Evolutionary conservation across 2,888 invertebrate species (phyloP).

Genomic region (Phytoseiulus persimilis): DNA sequence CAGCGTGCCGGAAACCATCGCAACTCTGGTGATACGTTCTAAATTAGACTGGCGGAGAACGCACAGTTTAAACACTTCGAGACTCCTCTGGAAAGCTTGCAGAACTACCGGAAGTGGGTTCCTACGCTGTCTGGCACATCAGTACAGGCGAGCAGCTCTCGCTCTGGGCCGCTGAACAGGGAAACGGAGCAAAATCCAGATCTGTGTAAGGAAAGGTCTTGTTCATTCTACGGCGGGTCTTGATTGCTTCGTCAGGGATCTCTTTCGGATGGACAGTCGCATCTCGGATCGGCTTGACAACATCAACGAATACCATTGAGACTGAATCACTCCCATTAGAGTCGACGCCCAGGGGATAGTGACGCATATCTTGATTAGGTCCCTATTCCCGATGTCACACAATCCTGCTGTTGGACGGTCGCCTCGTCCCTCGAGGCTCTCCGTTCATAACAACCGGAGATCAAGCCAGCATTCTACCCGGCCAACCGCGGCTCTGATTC

Average conservation of each 20-base stretch:
- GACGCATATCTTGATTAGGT: slow-evolving; percentile 5
- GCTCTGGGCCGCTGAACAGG: neutral
- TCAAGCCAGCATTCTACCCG: neutral
- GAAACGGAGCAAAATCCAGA: neutral
- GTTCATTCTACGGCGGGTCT: neutral
- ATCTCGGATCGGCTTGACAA: neutral
- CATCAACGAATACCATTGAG: slow-evolving; percentile 5
- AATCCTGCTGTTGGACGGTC: neutral
- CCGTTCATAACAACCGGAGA: neutral
- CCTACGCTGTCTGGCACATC: too few relatives aligned
- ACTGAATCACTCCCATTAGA: neutral
- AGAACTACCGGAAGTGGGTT: too few relatives aligned
- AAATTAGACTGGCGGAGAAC: neutral
- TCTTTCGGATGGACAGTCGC: neutral
- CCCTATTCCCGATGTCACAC: neutral
- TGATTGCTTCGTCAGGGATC: neutral
- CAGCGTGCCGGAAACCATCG: neutral
- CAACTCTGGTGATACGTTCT: neutral
- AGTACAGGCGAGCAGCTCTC: too few relatives aligned
- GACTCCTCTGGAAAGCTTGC: too few relatives aligned
- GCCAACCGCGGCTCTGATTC: too few relatives aligned
- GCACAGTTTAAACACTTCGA: neutral
- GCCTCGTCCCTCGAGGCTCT: neutral
- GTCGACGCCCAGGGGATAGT: neutral
- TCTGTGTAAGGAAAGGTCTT: neutral